Evolutionary conservation across 2,113 vertebrate genomes (phyloP), one percentile per base, ranked within the genome.

Genomic region (Odontophorus gujanensis): DNA sequence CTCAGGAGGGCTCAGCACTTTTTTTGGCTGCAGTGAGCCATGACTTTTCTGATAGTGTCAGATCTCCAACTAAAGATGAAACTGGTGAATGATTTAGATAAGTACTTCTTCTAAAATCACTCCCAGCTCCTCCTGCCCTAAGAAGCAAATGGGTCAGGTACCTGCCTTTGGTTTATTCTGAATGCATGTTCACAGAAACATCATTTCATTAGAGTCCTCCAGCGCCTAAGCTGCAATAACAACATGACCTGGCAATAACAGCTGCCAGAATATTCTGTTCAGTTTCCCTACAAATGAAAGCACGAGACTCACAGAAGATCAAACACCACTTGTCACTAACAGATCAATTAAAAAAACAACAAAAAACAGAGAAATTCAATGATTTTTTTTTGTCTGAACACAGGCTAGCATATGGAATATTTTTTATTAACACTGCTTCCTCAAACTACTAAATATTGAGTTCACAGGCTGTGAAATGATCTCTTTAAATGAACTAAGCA

Each of bases 261-360:
- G 21, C 47, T 75, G 26, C 18, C 38, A 40, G 48, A 80, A 50
- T 62, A 93, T 55, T 48, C 72, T 50, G 72, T 18, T 24, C 42
- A 45, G 48, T 82, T 59, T 76, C 63, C 68, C 91, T 82, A 75
- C 51, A 87, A 72, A 85, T 63, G 24, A 90, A 93, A 81, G 57
- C 0, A 1, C 22, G 40, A 87, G 17, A 82, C 62, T 88, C 34
- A 40, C 26, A 40, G 14, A 89, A 84, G 24, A 36, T 63, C 71
- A 87, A 67, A 90, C 9, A 55, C 6, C 53, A 76, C 7, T 58
- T 68, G 32, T 51, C 67, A 90, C 32, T 34, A 69, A 34, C 9
- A 5, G 77, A 86, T 8, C 59, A 40, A 84, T 86, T 57, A 43
- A 55, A 84, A 81, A 51, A 53, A 55, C 38, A 84, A 77, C 40